phyloP scores from a whole-genome alignment of 2,113 vertebrate genomes.

The Isurus oxyrinchus region DNA sequence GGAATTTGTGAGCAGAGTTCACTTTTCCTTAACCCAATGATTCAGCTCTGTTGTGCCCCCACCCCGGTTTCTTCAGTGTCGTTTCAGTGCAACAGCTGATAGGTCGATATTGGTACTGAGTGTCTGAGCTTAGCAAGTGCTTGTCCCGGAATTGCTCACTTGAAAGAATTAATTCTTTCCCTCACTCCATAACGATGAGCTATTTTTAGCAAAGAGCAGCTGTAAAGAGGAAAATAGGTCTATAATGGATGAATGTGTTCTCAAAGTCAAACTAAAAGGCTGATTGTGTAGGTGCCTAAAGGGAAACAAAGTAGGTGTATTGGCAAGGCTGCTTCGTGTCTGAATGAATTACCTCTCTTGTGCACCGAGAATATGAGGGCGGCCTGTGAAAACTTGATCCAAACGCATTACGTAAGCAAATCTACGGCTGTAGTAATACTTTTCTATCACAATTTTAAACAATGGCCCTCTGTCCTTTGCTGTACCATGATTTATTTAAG shows the following conservation, averaged over 20 bases:
- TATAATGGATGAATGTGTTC: background rate
- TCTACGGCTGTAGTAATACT: background rate
- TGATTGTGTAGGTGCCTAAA: constrained; percentile 12
- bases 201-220: constrained; percentile 5
- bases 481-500: too few relatives aligned
- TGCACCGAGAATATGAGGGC: background rate
- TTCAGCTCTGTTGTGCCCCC: background rate
- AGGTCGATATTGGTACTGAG: background rate
- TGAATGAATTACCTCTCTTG: constrained; percentile 16
- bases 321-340: background rate
- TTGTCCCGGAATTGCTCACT: background rate
- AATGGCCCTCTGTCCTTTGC: background rate
- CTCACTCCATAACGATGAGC: background rate
- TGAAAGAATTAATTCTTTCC: background rate
- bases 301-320: constrained; percentile 18
- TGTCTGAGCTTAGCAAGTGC: background rate
- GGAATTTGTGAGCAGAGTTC: background rate
- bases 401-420: background rate
- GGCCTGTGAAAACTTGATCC: background rate
- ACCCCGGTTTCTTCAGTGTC: background rate
- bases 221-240: constrained; percentile 8
- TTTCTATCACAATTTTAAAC: background rate
- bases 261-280: background rate
- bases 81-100: background rate
- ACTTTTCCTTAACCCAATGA: background rate